Conservation (phyloP, 2,797 vertebrate species). For the Lepus townsendii region DNA sequence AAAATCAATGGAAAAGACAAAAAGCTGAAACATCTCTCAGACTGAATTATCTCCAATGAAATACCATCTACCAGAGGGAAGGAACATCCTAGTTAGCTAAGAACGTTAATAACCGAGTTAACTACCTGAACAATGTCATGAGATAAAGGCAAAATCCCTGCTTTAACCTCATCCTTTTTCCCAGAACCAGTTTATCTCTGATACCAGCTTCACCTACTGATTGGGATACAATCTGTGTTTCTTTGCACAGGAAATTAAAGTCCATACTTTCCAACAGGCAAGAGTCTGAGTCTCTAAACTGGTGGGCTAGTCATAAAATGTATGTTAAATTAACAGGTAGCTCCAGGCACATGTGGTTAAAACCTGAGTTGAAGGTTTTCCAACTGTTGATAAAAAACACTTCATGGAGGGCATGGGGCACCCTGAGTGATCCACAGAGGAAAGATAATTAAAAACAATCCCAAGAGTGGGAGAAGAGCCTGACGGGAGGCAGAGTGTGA, state of each 20-base stretch:
- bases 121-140: constrained; percentile 21
- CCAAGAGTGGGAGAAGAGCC: background rate
- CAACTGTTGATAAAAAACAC: constrained; percentile 59
- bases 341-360: constrained; percentile 73
- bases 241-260: constrained; percentile 87
- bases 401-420: constrained; percentile 62
- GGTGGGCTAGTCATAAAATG: constrained; percentile 74
- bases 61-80: background rate
- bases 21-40: background rate
- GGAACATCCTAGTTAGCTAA: background rate
- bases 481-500: background rate
- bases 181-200: background rate
- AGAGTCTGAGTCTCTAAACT: constrained; percentile 62
- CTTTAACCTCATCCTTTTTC: background rate
- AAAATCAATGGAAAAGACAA: background rate
- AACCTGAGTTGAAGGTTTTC: constrained; percentile 71
- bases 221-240: constrained; percentile 75
- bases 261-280: constrained; percentile 72
- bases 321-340: constrained; percentile 81
- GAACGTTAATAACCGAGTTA: background rate
- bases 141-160: constrained; percentile 8
- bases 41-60: background rate
- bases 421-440: background rate
- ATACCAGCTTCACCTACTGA: constrained; percentile 73
- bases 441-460: constrained; percentile 52